Evolutionary conservation across 1,140 invertebrate genomes (phyloP).

Genomic region (Magallana gigas): DNA sequence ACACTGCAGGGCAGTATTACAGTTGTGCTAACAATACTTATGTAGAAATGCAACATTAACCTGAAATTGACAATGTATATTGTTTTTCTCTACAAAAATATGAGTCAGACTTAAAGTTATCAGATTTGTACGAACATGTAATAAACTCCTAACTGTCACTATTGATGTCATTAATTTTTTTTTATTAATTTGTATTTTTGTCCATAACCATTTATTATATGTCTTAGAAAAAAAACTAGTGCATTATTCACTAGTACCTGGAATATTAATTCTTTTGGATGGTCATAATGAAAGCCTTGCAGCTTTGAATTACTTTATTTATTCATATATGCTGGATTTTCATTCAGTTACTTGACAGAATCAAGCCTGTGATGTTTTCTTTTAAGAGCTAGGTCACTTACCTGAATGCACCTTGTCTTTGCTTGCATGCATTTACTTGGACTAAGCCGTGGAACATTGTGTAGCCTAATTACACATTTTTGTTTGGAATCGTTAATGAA

Average conservation of each 20-base stretch:
- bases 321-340: background rate
- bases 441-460: no score
- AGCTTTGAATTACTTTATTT: background rate
- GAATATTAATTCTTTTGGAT: slow-evolving; percentile 8
- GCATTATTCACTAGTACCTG: background rate
- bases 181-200: background rate
- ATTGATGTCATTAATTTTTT: background rate
- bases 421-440: no score
- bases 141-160: background rate
- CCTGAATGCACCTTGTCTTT: background rate
- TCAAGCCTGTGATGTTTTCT: background rate
- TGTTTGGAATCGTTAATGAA: background rate
- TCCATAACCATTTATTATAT: background rate
- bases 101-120: no score
- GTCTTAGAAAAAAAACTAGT: background rate
- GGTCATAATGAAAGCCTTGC: background rate
- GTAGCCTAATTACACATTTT: no score
- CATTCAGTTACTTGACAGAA: background rate
- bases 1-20: no score
- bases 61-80: no score
- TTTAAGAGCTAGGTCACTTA: background rate
- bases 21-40: no score
- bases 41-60: no score
- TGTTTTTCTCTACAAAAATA: no score
- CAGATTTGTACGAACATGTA: background rate